Evolutionary conservation across 2,797 vertebrate species (phyloP).

Genomic region (Gymnoscopelus microlampas): DNA sequence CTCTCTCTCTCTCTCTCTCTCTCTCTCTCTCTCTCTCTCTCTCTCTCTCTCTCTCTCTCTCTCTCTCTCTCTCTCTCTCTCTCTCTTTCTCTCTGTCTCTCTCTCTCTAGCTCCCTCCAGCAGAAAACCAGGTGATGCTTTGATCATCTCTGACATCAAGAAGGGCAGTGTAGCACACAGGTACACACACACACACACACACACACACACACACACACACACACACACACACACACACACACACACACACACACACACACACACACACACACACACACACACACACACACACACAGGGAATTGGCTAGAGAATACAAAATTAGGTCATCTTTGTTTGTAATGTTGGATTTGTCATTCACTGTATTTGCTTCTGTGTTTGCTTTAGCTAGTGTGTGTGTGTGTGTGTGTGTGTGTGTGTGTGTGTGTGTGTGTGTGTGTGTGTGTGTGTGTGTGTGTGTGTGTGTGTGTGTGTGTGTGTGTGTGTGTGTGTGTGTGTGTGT

Average conservation of each 20-base stretch:
- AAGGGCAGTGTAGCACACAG: slow-evolving; percentile 98
- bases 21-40: too few relatives aligned
- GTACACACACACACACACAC: slow-evolving; percentile 68
- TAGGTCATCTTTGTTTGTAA: too few relatives aligned
- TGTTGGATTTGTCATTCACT: too few relatives aligned
- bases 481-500: background rate
- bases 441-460: background rate
- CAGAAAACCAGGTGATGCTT: slow-evolving; percentile 93
- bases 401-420: background rate
- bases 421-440: background rate
- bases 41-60: background rate
- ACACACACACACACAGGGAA: background rate
- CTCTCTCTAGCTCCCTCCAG: slow-evolving; percentile 90
- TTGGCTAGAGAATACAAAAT: too few relatives aligned
- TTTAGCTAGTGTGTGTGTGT: background rate
- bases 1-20: too few relatives aligned
- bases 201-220: slow-evolving; percentile 31
- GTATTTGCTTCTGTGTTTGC: too few relatives aligned
- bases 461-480: slow-evolving; percentile 1
- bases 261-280: slow-evolving; percentile 10
- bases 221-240: slow-evolving; percentile 21
- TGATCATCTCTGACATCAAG: slow-evolving; percentile 99
- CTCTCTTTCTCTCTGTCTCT: slow-evolving; percentile 6
- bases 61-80: background rate
- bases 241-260: slow-evolving; percentile 17